These are phyloP conservation scores for Cuniculus paca DNA, from an alignment of 2,797 vertebrate species.

Conservation along the genomic window DNA sequence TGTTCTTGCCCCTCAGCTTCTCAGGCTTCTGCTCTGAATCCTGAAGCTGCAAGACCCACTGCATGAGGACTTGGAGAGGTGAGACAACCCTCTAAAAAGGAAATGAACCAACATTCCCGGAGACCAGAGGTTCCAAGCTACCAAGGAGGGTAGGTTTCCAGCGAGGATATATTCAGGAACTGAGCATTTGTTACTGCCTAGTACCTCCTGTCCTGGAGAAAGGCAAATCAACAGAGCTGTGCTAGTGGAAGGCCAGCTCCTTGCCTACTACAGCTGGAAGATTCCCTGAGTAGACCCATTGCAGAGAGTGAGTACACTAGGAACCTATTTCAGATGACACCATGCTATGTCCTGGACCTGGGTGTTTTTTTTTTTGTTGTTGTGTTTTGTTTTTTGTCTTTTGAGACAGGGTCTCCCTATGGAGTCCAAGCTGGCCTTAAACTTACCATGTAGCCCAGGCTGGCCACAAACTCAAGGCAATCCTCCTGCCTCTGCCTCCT, in stretches of 20 bases:
- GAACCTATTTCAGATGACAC: not conserved
- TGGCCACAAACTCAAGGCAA: no score
- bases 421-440: no score
- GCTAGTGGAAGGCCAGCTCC: not conserved
- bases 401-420: no score
- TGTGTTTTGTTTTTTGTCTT: no score
- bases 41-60: not conserved
- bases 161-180: not conserved
- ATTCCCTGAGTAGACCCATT: not conserved
- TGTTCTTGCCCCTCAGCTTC: not conserved
- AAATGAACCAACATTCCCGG: conserved; percentile 26
- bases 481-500: no score
- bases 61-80: not conserved
- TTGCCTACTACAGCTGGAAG: not conserved
- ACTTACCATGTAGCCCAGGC: no score
- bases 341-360: not conserved
- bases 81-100: not conserved
- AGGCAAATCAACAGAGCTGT: not conserved
- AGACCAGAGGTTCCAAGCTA: not conserved
- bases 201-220: not conserved
- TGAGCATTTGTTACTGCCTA: not conserved
- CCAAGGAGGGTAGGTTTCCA: not conserved
- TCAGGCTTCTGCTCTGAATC: not conserved
- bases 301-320: conserved; percentile 86
- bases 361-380: not conserved